phyloP scores from a whole-genome alignment of 2,888 invertebrate genomes.

The Odontomyia ornata region DNA sequence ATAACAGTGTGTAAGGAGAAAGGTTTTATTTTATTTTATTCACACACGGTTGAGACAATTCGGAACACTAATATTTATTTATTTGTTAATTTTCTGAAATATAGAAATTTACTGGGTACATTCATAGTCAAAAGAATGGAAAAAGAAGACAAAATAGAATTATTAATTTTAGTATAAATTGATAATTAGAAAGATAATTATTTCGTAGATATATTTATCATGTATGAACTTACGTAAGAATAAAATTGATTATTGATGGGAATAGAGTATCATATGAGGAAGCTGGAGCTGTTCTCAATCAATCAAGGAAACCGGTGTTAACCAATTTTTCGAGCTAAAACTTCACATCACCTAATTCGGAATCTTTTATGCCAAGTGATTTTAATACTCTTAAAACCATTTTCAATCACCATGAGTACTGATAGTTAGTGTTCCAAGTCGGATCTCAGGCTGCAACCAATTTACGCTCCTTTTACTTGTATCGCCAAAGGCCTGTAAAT shows the following conservation, averaged over 20 bases:
- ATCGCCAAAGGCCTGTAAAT: no score
- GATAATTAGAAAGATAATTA: background rate
- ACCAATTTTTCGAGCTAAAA: conserved; percentile 96
- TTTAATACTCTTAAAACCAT: conserved; percentile 91
- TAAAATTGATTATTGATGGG: conserved; percentile 79
- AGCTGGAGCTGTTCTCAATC: conserved; percentile 78
- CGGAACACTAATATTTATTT: conserved; percentile 31
- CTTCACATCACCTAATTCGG: conserved; percentile 93
- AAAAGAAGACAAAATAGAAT: no score
- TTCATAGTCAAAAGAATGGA: no score
- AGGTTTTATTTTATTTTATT: no score
- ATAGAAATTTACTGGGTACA: background rate
- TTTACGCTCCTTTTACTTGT: no score
- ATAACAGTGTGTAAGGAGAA: no score
- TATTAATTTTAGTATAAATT: background rate
- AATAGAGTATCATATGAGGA: conserved; percentile 75
- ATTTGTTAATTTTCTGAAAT: conserved; percentile 48
- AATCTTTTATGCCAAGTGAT: conserved; percentile 93
- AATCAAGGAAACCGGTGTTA: conserved; percentile 95
- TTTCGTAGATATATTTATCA: conserved; percentile 66
- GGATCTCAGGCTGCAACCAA: no score
- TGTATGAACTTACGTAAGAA: conserved; percentile 70
- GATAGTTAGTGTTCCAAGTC: conserved; percentile 92
- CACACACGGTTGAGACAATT: background rate
- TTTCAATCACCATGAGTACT: conserved; percentile 95